Evolutionary conservation across 2,888 invertebrate species (phyloP).

Genomic region (Rugalucina vietnamica): DNA sequence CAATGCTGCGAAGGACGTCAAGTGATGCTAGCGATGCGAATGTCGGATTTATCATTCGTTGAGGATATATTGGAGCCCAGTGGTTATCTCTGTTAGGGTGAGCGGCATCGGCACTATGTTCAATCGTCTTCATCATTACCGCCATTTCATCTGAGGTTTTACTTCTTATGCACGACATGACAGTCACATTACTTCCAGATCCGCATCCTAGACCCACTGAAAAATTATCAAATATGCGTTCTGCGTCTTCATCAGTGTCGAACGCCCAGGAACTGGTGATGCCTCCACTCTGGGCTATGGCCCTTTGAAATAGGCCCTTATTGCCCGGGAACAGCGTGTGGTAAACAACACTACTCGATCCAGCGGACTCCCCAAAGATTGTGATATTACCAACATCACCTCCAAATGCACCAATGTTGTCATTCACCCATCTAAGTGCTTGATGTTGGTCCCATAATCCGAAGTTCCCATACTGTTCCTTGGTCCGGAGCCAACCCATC

Average conservation of each 20-base stretch:
- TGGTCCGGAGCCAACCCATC: conserved; percentile 46
- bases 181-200: not conserved
- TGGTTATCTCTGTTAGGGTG: not conserved
- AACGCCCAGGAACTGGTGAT: conserved; percentile 29
- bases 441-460: conserved; percentile 62
- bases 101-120: too few relatives aligned
- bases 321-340: conserved; percentile 56
- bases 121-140: not conserved
- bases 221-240: not conserved
- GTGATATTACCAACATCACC: conserved; percentile 42
- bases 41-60: not conserved
- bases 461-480: conserved; percentile 45
- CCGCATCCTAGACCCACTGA: not conserved
- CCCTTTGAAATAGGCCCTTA: conserved; percentile 39
- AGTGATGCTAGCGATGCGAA: not conserved
- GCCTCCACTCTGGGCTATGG: conserved; percentile 52
- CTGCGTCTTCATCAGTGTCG: conserved; percentile 4
- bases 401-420: conserved; percentile 49
- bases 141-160: not conserved
- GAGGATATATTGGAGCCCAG: not conserved
- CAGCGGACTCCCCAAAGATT: conserved; percentile 35
- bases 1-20: not conserved
- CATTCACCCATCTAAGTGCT: conserved; percentile 54
- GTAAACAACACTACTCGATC: conserved; percentile 42
- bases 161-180: conserved; percentile 20